A percentile compares a stretch with the other conserved stretches of the same genome.
Evolutionary conservation across 30 jellyfish, hydroid and myxozoan species (phyloP).

Genomic region (Haliclystus octoradiatus): DNA sequence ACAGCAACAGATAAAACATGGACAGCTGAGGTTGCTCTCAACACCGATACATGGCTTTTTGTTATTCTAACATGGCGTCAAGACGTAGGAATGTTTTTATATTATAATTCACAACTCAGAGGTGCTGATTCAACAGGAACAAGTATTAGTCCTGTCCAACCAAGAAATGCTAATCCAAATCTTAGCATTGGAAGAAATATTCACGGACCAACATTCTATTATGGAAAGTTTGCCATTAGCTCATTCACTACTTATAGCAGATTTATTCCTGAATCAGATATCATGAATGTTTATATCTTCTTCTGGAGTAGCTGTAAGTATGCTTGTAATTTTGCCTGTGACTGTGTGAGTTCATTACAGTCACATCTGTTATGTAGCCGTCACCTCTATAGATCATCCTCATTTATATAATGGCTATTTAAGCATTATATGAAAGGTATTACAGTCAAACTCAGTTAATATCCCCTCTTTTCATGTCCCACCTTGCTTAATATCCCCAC

Average conservation of each 20-base stretch:
- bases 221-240: constrained; percentile 53
- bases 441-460: no score
- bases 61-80: constrained; percentile 83
- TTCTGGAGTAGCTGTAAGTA: constrained; percentile 98
- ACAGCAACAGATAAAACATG: constrained; percentile 82
- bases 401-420: background rate
- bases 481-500: no score
- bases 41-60: constrained; percentile 52
- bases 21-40: constrained; percentile 56
- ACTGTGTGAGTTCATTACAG: no score
- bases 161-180: constrained; percentile 71
- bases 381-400: background rate
- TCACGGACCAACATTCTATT: constrained; percentile 73
- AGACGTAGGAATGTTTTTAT: constrained; percentile 63
- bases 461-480: no score
- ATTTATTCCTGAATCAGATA: constrained; percentile 49
- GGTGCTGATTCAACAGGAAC: constrained; percentile 86
- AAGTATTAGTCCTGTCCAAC: constrained; percentile 37
- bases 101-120: constrained; percentile 49
- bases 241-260: constrained; percentile 80
- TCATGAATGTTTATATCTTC: constrained; percentile 62
- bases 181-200: constrained; percentile 85
- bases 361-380: no score
- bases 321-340: background rate
- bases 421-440: no score